Conservation (phyloP, 2,888 invertebrate genomes). For the Cephus pulcher region DNA sequence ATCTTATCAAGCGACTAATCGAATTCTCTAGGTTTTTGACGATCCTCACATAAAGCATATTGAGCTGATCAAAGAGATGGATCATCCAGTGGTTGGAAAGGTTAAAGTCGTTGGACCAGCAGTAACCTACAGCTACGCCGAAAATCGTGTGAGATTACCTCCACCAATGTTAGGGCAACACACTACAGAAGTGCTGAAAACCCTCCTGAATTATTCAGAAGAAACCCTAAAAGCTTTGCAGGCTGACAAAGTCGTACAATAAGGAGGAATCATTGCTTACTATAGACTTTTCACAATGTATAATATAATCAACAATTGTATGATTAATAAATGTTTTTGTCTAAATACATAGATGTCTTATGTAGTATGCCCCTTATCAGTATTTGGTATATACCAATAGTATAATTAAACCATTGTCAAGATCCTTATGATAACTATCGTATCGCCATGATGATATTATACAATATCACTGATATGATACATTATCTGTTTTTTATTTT, state of each 20-base stretch:
- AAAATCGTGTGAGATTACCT: conserved; percentile 77
- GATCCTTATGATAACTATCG: background rate
- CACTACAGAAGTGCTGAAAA: conserved; percentile 80
- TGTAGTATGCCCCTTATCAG: background rate
- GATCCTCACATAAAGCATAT: conserved; percentile 87
- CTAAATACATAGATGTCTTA: background rate
- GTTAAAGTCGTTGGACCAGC: conserved; percentile 89
- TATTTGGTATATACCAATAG: background rate
- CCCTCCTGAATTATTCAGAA: conserved; percentile 74
- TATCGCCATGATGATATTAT: background rate
- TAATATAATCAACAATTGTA: background rate
- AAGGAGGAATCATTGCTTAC: conserved; percentile 33
- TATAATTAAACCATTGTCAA: background rate
- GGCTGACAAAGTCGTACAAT: conserved; percentile 67
- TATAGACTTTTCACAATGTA: background rate
- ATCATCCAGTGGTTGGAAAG: conserved; percentile 77
- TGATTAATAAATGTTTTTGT: conserved; percentile 7
- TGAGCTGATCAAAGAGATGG: conserved; percentile 77
- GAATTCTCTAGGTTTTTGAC: conserved; percentile 75
- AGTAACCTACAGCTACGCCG: conserved; percentile 81
- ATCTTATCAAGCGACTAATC: conserved; percentile 1
- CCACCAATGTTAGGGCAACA: conserved; percentile 92
- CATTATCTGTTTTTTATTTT: conserved; percentile 27
- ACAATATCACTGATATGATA: background rate
- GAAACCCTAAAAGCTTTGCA: conserved; percentile 70